phyloP scores from a whole-genome alignment of 2,113 vertebrate species.

The Thoracochromis brauschi region DNA sequence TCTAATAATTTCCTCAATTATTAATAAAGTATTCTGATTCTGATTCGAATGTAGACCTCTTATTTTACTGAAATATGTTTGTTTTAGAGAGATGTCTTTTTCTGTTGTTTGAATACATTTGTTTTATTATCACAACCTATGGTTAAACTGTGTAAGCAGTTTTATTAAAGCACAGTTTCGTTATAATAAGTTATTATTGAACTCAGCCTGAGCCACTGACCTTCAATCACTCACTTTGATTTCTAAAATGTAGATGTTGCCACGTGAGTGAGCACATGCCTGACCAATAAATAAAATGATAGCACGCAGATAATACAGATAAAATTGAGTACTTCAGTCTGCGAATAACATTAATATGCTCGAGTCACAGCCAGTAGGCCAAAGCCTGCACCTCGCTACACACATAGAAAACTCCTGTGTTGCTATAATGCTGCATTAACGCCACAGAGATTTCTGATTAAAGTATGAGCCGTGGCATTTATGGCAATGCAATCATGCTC shows the following conservation, averaged over 20 bases:
- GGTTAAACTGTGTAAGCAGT: background rate
- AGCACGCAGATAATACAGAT: background rate
- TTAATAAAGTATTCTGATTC: background rate
- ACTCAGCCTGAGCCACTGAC: slow-evolving; percentile 3
- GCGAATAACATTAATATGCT: background rate
- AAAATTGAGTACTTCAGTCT: background rate
- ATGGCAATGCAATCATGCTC: background rate
- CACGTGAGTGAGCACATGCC: background rate
- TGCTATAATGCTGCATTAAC: background rate
- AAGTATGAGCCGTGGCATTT: background rate
- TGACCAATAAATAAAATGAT: background rate
- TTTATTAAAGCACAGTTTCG: background rate
- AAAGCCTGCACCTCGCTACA: background rate
- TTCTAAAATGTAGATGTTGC: background rate
- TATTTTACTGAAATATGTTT: background rate
- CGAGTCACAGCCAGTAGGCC: background rate
- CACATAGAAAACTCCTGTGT: background rate
- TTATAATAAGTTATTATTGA: background rate
- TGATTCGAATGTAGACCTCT: background rate
- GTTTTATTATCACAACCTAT: background rate
- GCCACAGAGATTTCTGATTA: background rate
- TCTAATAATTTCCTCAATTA: background rate
- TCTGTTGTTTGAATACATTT: background rate
- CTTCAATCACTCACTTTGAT: background rate
- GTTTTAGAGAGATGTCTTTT: background rate